These are phyloP conservation scores for Melipona beecheii DNA, from an alignment of 2,888 invertebrate genomes.

Conservation along the genomic window DNA sequence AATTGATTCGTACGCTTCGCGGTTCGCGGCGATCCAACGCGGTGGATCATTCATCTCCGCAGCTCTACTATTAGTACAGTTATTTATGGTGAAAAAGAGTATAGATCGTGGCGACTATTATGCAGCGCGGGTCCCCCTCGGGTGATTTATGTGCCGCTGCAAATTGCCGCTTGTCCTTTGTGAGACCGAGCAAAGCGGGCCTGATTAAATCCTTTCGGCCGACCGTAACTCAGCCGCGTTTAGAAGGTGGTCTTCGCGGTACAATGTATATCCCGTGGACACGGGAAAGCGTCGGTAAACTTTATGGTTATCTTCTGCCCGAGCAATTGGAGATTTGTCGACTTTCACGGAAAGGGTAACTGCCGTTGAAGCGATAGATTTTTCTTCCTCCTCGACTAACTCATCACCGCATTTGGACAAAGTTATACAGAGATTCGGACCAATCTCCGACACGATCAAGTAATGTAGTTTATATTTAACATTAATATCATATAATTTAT, in stretches of 20 bases:
- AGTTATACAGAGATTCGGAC: too few relatives aligned
- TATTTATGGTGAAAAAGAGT: constrained; percentile 73
- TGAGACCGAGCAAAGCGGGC: constrained; percentile 65
- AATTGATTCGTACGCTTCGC: constrained; percentile 74
- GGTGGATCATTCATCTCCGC: constrained; percentile 71
- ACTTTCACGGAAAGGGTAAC: background rate
- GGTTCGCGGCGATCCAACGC: constrained; percentile 51
- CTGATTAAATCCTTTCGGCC: constrained; percentile 69
- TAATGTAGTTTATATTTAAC: too few relatives aligned
- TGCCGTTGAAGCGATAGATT: background rate
- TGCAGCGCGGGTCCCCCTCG: constrained; percentile 66
- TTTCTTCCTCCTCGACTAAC: background rate
- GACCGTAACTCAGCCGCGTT: constrained; percentile 63
- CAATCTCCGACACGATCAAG: too few relatives aligned
- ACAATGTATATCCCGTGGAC: constrained; percentile 1
- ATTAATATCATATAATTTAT: too few relatives aligned
- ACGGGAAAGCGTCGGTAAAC: constrained; percentile 25
- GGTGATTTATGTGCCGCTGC: constrained; percentile 70
- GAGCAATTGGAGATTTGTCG: background rate
- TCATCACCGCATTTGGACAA: background rate
- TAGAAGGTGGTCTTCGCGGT: constrained; percentile 46
- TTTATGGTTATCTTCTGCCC: background rate
- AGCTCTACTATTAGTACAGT: constrained; percentile 73
- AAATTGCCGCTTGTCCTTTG: constrained; percentile 75
- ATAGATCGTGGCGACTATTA: constrained; percentile 70